Evolutionary conservation across 2,797 vertebrate species (phyloP), one percentile per base, ranked within the genome.

Genomic region (Bufotes viridis): DNA sequence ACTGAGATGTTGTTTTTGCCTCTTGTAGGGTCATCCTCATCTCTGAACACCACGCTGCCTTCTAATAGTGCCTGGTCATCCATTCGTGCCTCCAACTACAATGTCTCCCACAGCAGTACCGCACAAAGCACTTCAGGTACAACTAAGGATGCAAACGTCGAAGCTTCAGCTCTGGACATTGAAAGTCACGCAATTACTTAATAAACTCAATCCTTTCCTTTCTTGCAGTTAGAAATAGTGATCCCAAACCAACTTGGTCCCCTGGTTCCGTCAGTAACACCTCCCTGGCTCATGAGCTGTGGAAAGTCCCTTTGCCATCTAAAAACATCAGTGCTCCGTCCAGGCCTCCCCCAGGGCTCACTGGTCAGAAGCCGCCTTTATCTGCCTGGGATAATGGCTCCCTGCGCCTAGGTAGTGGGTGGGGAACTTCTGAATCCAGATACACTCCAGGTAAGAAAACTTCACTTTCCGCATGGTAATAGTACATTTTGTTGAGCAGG

Each of bases 31-130:
- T 97, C 97, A 96, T 98, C 98, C 97, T 99, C 98, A 98, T 99
- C 98, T 97, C 96, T 99, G 95, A 99, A 99, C 98, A 99, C 98
- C 98, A 96, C 97, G 97, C 98, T 99, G 98, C 98, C 98, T 99
- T 99, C 98, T 96, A 99, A 97, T 97, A 99, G 98, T 99, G 98
- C 98, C 98, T 99, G 98, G 98, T 98, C 98, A 97, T 98, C 98
- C 98, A 98, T 99, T 98, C 97, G 98, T 99, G 98, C 98, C 98
- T 99, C 98, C 97, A 98, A 97, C 97, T 98, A 98, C 97, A 98
- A 95, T 96, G 96, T 96, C 97, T 97, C 98, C 96, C 98, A 99
- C 97, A 98, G 97, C 98, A 99, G 98, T 96, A 98, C 98, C 98
- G 98, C 98, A 99, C 98, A 99, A 98, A 99, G 98, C 98, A 99